Evolutionary conservation across 2,113 vertebrate genomes (phyloP), one percentile per base, ranked within the genome.

Genomic region (Eulemur macaco): DNA sequence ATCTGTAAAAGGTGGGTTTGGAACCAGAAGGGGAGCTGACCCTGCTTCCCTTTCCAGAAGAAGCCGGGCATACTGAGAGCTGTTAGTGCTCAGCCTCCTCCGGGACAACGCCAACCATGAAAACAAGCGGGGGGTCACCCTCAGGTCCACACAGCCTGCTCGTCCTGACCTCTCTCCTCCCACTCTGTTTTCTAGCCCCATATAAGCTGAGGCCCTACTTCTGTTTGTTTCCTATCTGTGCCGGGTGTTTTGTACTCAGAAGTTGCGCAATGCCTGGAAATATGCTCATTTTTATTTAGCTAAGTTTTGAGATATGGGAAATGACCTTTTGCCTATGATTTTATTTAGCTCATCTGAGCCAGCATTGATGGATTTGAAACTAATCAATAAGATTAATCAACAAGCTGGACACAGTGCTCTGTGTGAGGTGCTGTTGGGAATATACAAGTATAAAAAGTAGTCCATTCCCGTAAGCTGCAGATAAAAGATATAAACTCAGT

Each of bases 151-250:
- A 6, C 17, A 20, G 90, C 25, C 52, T 17, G 90, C 83, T 54
- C 6, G 17, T 45, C 27, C 68, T 45, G 34, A 20, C 83, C 20
- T 6, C 9, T 50, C 29, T 21, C 42, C 27, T 31, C 52, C 37
- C 47, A 9, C 4, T 10, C 29, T 14, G 21, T 25, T 50, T 69
- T n/a, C 69, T 54, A 81, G 91, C 47, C 63, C 54, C 52, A 42
- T 5, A 7, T 27, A 29, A 87, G 45, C 71, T 5, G 58, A 80
- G 68, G 73, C 63, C 82, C 87, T 8, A 7, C 2, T 54, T 66
- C 37, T 95, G 31, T 86, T 76, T 96, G 78, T 93, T 96, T 86
- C 47, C 94, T 86, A 82, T 89, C 84, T 31, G 58, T 13, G 66
- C 39, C 64, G 82, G 37, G 58, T 29, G 77, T 92, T 80, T 37